phyloP scores from a whole-genome alignment of 1,140 invertebrate species.

The Leptopilina boulardi region DNA sequence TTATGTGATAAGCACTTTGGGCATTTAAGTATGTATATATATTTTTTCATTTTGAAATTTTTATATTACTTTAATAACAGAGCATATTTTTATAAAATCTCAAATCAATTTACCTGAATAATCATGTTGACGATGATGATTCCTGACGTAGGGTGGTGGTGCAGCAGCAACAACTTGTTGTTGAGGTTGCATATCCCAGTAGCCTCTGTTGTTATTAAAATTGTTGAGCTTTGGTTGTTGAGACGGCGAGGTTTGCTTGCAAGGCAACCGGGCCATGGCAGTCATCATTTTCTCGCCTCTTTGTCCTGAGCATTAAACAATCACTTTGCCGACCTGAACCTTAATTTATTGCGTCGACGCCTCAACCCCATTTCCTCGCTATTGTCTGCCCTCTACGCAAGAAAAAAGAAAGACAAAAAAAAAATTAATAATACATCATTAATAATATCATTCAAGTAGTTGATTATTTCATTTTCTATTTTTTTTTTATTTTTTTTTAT shows the following conservation, averaged over 20 bases:
- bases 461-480: not conserved
- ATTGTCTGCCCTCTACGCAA: constrained; percentile 60
- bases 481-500: not conserved
- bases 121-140: constrained; percentile 68
- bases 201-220: constrained; percentile 62
- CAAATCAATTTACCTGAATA: constrained; percentile 67
- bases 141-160: constrained; percentile 64
- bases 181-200: constrained; percentile 73
- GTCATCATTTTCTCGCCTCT: constrained; percentile 71
- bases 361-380: constrained; percentile 66
- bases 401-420: constrained; percentile 26
- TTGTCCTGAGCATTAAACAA: constrained; percentile 47
- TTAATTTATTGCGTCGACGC: constrained; percentile 68
- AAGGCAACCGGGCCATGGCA: constrained; percentile 74
- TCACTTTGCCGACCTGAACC: constrained; percentile 52
- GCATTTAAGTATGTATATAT: too few relatives aligned
- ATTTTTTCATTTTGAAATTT: too few relatives aligned
- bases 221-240: constrained; percentile 68
- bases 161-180: constrained; percentile 60
- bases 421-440: not conserved
- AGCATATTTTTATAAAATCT: too few relatives aligned
- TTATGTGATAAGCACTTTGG: too few relatives aligned
- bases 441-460: constrained; percentile 6
- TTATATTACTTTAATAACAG: too few relatives aligned
- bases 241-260: constrained; percentile 69